Base-by-base conservation (phyloP, 2,888 invertebrate species). In the Latrodectus elegans region DNA sequence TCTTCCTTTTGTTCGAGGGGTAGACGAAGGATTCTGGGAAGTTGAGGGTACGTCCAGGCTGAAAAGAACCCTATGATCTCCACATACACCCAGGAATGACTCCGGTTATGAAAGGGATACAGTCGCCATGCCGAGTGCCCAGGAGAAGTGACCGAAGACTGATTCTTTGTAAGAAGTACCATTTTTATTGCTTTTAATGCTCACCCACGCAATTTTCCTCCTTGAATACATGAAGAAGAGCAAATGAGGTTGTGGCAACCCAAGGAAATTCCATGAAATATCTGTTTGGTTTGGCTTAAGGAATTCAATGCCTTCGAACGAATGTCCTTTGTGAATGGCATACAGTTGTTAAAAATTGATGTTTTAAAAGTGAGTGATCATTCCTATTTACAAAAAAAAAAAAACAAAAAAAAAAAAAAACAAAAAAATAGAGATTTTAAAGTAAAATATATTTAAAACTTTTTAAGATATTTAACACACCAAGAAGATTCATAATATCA, bases 51-150 rank as follows among this genome's bases (percentile, higher is more conserved):
- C 15, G 60, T 26, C 49, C 76, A 75, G 75, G 75, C 82, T 82
- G 82, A 82, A 82, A 82, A 75, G 82, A 82, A 73, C 81, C 81
- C 67, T 11, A 70, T 49, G 51, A 67, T 17, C 51, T 38, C 80
- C 49, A 60, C 12, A 60, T 8, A 12, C 60, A 60, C 11, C 6
- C 60, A 38, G 38, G 38, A 38, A 38, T 60, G 60, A 11, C n/a
- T 12, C 12, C 60, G n/a, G 60, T 15, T 60, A 60, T 60, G 60
- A n/a, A 60, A 60, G 15, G 6, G 55, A 55, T 55, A 6, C 55
- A 55, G 15, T 60, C 60, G 60, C 10, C 60, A 6, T 60, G n/a
- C 38, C 6, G 60, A 60, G 60, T 60, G 60, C 4, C 60, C n/a
- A 15, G 60, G 12, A n/a, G 60, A 15, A 60, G 10, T 55, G 3